These are phyloP conservation scores for Hemicrepidius hirtus DNA, from an alignment of 2,888 invertebrate species.

Conservation along the genomic window DNA sequence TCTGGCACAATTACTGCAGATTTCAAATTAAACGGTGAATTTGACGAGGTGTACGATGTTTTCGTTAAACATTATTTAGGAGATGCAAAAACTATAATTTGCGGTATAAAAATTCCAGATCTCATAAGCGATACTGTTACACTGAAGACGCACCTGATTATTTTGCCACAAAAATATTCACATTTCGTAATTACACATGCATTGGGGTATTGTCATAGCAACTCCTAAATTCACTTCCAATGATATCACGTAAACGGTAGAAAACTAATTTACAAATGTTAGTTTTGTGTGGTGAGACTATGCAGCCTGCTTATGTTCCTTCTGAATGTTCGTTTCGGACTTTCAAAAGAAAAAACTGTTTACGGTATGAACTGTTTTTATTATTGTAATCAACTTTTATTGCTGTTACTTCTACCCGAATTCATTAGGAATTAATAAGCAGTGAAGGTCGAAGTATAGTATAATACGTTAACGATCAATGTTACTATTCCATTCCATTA, in stretches of 20 bases:
- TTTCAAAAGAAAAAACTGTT: too few relatives aligned
- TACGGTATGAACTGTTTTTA: too few relatives aligned
- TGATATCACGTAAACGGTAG: neutral
- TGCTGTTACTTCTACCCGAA: too few relatives aligned
- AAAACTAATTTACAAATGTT: neutral
- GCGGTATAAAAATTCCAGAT: too few relatives aligned
- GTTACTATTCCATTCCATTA: too few relatives aligned
- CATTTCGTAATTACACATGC: neutral
- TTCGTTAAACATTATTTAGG: neutral
- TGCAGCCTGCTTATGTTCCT: too few relatives aligned
- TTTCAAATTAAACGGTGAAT: neutral
- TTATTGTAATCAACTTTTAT: too few relatives aligned
- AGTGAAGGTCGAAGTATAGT: too few relatives aligned
- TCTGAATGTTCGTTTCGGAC: too few relatives aligned
- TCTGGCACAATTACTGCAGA: constrained; percentile 7
- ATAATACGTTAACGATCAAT: too few relatives aligned
- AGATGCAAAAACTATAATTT: neutral
- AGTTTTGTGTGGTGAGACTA: neutral
- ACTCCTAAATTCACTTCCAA: constrained; percentile 7
- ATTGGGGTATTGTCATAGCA: constrained; percentile 22
- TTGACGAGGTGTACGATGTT: neutral
- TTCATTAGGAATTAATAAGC: too few relatives aligned
- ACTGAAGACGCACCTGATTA: neutral
- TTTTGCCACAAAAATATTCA: neutral
- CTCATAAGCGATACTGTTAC: too few relatives aligned